phyloP scores from a whole-genome alignment of 2,113 vertebrate species.

The Tyto alba region DNA sequence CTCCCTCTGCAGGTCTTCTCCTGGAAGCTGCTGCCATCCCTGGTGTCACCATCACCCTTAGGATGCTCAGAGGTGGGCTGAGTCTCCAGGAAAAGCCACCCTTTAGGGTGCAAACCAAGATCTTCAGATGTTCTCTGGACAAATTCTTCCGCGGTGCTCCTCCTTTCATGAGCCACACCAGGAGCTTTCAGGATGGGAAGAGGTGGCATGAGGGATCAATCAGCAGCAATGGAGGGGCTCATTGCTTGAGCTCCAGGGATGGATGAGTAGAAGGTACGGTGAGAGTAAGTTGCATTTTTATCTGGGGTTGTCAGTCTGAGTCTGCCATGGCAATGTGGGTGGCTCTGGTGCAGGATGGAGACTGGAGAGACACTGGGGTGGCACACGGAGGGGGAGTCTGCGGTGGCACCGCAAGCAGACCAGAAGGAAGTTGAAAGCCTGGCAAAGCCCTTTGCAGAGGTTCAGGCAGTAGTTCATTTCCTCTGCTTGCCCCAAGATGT shows the following conservation, averaged over 20 bases:
- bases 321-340: fast-evolving
- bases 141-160: not conserved
- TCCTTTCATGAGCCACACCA: not conserved
- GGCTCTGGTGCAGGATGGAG: not conserved
- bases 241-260: not conserved
- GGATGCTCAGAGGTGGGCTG: not conserved
- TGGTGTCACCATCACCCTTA: fast-evolving
- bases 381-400: not conserved
- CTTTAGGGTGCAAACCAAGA: not conserved
- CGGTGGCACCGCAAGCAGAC: not conserved
- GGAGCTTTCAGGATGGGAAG: not conserved
- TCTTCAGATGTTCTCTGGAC: not conserved
- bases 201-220: not conserved
- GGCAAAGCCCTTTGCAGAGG: not conserved
- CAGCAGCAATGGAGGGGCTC: not conserved
- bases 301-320: not conserved
- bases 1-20: constrained; percentile 9
- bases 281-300: not conserved
- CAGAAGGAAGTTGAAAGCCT: not conserved
- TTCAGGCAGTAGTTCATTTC: not conserved
- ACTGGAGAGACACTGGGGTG: not conserved
- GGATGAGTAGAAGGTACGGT: not conserved
- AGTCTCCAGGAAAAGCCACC: not conserved
- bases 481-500: not conserved
- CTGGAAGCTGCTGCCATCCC: not conserved